These are phyloP conservation scores for Malurus cyaneus DNA, from an alignment of 2,113 vertebrate genomes.

Conservation along the genomic window DNA sequence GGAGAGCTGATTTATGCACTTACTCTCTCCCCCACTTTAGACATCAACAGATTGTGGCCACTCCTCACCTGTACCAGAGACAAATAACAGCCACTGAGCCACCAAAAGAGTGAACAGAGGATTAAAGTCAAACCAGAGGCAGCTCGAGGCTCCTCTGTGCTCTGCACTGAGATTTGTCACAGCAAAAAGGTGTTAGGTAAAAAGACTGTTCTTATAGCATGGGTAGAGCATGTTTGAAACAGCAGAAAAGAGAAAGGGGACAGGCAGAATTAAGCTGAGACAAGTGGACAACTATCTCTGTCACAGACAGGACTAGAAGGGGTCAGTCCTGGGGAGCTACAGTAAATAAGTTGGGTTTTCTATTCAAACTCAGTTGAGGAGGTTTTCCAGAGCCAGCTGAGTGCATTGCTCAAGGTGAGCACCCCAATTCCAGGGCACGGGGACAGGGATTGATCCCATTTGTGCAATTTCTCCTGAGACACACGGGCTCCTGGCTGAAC, in stretches of 20 bases:
- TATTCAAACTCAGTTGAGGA: not conserved
- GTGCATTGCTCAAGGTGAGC: not conserved
- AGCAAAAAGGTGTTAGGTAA: accelerated
- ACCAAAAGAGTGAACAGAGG: not conserved
- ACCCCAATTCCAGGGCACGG: not conserved
- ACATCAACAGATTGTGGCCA: not conserved
- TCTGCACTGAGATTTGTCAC: not conserved
- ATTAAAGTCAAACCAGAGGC: not conserved
- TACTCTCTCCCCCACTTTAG: not conserved
- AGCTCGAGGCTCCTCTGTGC: not conserved
- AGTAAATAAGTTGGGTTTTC: not conserved
- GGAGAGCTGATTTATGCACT: not conserved
- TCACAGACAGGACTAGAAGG: not conserved
- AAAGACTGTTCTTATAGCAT: not conserved
- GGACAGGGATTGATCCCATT: not conserved
- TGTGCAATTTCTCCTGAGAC: not conserved
- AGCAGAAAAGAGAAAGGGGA: not conserved
- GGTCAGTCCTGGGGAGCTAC: not conserved
- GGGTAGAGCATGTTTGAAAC: not conserved
- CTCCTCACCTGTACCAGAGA: not conserved
- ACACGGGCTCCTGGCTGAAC: not conserved
- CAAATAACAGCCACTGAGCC: not conserved
- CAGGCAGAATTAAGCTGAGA: not conserved
- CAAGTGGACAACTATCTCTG: not conserved
- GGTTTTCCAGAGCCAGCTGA: not conserved